Conservation (phyloP, 1,140 invertebrate species). For the Aphaenogaster floridana region DNA sequence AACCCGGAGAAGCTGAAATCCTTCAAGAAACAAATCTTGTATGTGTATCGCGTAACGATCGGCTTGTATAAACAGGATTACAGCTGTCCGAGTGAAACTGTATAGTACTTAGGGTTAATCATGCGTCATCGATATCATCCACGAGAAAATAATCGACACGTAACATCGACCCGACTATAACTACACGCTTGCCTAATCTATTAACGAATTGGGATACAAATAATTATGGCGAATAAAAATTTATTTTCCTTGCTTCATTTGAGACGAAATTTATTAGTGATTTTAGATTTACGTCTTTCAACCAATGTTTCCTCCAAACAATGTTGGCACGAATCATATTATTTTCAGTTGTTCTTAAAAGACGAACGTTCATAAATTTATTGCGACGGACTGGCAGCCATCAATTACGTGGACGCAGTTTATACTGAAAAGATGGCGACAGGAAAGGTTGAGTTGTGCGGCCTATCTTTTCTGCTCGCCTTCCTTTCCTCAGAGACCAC, state of each 20-base stretch:
- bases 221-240: not conserved
- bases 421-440: slow-evolving; percentile 72
- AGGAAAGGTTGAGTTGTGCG: slow-evolving; percentile 62
- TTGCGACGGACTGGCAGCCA: slow-evolving; percentile 26
- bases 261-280: not conserved
- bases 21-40: slow-evolving; percentile 44
- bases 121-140: slow-evolving; percentile 49
- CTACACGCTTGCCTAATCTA: not conserved
- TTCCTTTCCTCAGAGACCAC: slow-evolving; percentile 49
- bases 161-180: not conserved
- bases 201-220: not conserved
- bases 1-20: slow-evolving; percentile 1
- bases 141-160: slow-evolving; percentile 17
- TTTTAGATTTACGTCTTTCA: not conserved
- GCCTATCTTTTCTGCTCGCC: slow-evolving; percentile 61
- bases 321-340: not conserved
- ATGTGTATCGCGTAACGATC: not conserved
- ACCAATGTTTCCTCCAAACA: not conserved
- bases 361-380: slow-evolving; percentile 21
- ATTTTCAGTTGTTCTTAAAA: slow-evolving; percentile 19
- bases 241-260: not conserved
- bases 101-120: slow-evolving; percentile 57
- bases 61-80: slow-evolving; percentile 68
- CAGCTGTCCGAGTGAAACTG: slow-evolving; percentile 57
- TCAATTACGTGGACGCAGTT: slow-evolving; percentile 69